Evolutionary conservation across 2,797 vertebrate genomes (phyloP).

Genomic region (Crax fasciolata): DNA sequence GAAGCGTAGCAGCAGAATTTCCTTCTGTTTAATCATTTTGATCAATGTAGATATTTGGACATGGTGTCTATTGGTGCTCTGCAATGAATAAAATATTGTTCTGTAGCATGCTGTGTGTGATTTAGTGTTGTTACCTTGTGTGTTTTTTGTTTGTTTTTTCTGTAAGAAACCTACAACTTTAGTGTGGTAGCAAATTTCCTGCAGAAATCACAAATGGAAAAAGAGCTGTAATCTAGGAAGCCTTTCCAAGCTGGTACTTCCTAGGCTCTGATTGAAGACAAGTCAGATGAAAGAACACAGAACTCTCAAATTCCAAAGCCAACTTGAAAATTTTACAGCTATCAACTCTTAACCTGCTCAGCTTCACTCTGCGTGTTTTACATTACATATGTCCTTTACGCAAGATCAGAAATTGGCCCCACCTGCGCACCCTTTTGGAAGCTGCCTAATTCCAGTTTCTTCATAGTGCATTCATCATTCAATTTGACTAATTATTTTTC

Average conservation of each 20-base stretch:
- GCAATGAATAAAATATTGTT: not conserved
- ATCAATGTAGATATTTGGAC: not conserved
- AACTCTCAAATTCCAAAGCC: not conserved
- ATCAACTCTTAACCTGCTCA: not conserved
- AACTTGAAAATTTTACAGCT: not conserved
- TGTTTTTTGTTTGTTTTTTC: not conserved
- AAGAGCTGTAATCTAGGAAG: not conserved
- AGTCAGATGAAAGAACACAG: not conserved
- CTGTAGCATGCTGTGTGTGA: not conserved
- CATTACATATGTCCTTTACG: not conserved
- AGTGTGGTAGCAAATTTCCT: not conserved
- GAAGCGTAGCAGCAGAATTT: not conserved
- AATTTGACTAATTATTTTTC: not conserved
- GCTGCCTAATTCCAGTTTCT: not conserved
- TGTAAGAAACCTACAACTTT: not conserved
- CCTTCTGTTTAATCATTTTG: not conserved
- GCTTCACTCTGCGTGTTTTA: not conserved
- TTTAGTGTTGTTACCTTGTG: not conserved
- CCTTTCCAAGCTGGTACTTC: not conserved
- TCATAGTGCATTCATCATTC: not conserved
- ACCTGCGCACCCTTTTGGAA: not conserved
- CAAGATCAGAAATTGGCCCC: not conserved
- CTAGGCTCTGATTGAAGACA: not conserved
- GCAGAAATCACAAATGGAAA: slow-evolving; percentile 5
- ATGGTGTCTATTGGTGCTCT: not conserved